phyloP scores from a whole-genome alignment of 2,113 vertebrate species.

The Eira barbara region DNA sequence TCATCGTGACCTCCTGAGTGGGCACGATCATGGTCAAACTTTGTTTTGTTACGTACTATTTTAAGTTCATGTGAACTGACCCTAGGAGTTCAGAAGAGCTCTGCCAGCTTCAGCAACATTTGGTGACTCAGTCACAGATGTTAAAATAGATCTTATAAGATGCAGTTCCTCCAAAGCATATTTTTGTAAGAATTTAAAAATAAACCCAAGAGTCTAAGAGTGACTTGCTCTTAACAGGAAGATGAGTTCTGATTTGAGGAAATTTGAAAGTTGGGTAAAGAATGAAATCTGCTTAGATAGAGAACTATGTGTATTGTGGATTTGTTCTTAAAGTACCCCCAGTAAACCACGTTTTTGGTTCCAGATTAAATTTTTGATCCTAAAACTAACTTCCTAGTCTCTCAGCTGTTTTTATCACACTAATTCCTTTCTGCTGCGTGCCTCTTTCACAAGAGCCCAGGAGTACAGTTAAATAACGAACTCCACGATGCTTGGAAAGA shows the following conservation, averaged over 20 bases:
- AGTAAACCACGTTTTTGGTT: neutral
- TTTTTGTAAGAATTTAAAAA: conserved; percentile 68
- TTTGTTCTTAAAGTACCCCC: conserved; percentile 18
- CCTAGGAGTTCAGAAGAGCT: conserved; percentile 37
- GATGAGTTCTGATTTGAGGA: conserved; percentile 61
- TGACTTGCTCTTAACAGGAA: conserved; percentile 55
- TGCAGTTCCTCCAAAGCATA: conserved; percentile 63
- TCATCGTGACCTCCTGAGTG: neutral
- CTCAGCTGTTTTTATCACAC: neutral
- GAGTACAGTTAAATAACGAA: neutral
- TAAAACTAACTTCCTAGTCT: neutral
- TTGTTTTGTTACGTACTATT: conserved; percentile 16
- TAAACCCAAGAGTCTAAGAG: conserved; percentile 41
- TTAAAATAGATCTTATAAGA: conserved; percentile 64
- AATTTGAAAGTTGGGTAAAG: conserved; percentile 4
- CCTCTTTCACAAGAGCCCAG: neutral
- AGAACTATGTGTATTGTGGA: neutral
- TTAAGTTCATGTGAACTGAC: conserved; percentile 57
- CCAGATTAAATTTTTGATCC: neutral
- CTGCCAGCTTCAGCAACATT: conserved; percentile 31
- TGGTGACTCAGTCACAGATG: conserved; percentile 54
- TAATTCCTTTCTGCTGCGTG: neutral
- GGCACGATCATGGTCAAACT: neutral
- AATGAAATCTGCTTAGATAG: neutral
- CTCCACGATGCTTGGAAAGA: neutral